phyloP scores from a whole-genome alignment of 2,888 invertebrate species.

The Drosophila anceps region DNA sequence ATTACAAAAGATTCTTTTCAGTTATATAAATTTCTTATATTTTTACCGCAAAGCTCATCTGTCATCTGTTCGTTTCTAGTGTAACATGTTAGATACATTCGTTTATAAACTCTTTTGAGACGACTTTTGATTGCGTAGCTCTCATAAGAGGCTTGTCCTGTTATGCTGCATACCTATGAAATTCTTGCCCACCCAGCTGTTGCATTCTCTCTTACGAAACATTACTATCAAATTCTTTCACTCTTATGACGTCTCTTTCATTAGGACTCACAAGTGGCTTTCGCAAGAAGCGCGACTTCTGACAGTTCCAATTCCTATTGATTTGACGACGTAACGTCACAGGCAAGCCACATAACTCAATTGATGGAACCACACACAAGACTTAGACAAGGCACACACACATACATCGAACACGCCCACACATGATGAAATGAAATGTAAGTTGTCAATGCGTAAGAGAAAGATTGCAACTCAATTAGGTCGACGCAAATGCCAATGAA shows the following conservation, averaged over 20 bases:
- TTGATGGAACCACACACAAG: conserved; percentile 20
- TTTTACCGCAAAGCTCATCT: neutral
- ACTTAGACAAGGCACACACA: neutral
- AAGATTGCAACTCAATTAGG: conserved; percentile 61
- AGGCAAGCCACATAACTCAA: conserved; percentile 43
- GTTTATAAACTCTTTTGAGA: conserved; percentile 5
- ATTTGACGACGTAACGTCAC: conserved; percentile 19
- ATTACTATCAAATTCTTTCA: neutral
- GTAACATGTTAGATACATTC: neutral
- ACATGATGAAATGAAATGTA: conserved; percentile 26
- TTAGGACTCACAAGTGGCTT: neutral
- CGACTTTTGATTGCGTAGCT: neutral
- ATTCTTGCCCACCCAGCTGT: neutral
- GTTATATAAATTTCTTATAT: neutral
- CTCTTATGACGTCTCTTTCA: neutral
- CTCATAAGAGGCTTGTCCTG: conserved; percentile 8
- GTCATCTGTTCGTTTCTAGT: neutral
- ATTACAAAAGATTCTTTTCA: neutral
- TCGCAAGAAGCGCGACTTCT: conserved; percentile 24
- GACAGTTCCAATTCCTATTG: neutral
- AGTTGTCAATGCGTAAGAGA: conserved; percentile 30
- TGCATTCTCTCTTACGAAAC: neutral
- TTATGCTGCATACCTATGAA: neutral
- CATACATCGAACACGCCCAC: neutral
- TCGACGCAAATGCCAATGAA: conserved; percentile 53